These are phyloP conservation scores for Antheraea pernyi DNA, from an alignment of 1,140 invertebrate genomes.

Conservation along the genomic window DNA sequence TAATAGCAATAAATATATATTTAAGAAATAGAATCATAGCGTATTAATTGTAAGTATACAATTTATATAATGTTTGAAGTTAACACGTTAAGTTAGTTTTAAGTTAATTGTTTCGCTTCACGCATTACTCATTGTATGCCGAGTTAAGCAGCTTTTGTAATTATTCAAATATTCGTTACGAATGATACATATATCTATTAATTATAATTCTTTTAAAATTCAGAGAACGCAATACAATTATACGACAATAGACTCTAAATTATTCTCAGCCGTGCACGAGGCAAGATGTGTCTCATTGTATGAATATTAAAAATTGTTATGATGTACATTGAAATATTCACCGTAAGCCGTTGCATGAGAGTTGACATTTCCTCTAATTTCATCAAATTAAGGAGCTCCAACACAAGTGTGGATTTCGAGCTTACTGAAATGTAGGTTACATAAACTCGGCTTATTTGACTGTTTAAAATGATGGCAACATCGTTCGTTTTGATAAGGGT, in stretches of 20 bases:
- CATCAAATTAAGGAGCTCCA: conserved; percentile 9
- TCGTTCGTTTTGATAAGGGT: conserved; percentile 15
- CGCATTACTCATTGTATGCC: not conserved
- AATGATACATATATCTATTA: conserved; percentile 40
- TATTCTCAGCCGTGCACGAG: conserved; percentile 31
- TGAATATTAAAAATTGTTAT: conserved; percentile 46
- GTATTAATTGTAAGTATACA: too few species aligned
- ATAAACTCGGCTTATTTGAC: conserved; percentile 18
- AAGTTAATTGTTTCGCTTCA: too few species aligned
- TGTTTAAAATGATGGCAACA: conserved; percentile 16
- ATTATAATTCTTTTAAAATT: conserved; percentile 43
- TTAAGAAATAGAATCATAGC: too few species aligned
- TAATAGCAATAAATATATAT: too few species aligned
- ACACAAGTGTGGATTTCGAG: conserved; percentile 11
- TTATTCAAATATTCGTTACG: not conserved
- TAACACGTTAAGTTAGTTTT: too few species aligned
- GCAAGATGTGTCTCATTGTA: conserved; percentile 38
- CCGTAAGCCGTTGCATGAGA: not conserved
- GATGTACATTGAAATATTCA: not conserved
- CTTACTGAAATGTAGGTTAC: conserved; percentile 19
- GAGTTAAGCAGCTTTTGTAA: not conserved
- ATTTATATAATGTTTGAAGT: too few species aligned
- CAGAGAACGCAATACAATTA: conserved; percentile 51
- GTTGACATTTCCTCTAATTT: conserved; percentile 4
- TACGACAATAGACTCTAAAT: conserved; percentile 52